Percentiles rank a stretch among this genome's conserved stretches.
phyloP scores from a whole-genome alignment of 35 echinoderm and acorn worm genomes.

The Hemicentrotus pulcherrimus region DNA sequence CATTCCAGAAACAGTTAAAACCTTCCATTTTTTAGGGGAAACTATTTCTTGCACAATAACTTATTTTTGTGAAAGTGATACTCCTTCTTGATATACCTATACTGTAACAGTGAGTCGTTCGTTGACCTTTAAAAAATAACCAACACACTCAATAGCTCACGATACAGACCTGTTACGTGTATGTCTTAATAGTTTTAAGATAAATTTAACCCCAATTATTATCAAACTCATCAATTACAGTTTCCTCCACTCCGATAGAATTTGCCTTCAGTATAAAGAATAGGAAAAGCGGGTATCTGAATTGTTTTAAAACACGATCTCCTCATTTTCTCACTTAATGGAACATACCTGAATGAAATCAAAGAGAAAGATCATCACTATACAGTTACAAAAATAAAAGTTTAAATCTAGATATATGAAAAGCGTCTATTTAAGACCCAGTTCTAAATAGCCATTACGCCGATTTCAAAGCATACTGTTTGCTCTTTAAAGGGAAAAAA shows the following conservation, averaged over 20 bases:
- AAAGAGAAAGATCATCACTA: neutral
- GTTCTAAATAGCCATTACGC: neutral
- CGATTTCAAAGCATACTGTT: neutral
- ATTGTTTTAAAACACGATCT: constrained; percentile 17
- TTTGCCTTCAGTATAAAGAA: neutral
- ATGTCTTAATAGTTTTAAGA: neutral
- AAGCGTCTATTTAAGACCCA: neutral
- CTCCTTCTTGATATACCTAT: no score
- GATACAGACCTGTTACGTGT: neutral
- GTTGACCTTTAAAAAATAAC: neutral
- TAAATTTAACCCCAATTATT: neutral
- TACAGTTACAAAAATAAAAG: neutral
- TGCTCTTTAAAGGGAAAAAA: neutral
- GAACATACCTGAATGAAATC: neutral
- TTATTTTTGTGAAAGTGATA: no score
- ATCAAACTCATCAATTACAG: neutral
- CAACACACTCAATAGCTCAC: neutral
- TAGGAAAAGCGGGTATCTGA: neutral
- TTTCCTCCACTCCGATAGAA: neutral
- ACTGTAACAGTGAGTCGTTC: neutral
- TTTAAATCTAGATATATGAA: neutral
- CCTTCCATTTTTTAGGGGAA: no score
- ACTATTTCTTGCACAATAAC: no score
- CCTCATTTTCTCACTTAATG: neutral
- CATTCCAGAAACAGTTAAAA: neutral